Evolutionary conservation across 2,113 vertebrate genomes (phyloP).

Genomic region (Malaclemys terrapin): DNA sequence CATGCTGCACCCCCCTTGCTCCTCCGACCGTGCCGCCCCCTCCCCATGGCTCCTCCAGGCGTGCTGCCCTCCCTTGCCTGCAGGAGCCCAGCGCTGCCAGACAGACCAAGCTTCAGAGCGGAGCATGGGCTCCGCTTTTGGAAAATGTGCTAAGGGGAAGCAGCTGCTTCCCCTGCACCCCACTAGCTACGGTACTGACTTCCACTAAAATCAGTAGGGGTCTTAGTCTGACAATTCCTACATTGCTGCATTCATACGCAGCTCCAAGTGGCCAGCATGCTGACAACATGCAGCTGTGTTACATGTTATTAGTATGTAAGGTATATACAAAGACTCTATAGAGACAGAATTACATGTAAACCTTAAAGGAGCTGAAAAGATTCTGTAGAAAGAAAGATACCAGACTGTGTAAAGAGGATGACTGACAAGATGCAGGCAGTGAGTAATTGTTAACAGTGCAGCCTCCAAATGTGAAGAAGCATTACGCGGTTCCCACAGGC

Average conservation of each 20-base stretch:
- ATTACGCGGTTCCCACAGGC: background rate
- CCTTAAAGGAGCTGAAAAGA: background rate
- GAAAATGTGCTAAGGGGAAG: too few species aligned
- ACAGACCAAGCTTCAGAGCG: too few species aligned
- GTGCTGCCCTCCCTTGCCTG: too few species aligned
- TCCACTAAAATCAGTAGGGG: background rate
- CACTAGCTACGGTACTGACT: too few species aligned
- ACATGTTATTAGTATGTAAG: background rate
- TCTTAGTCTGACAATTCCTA: background rate
- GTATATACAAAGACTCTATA: background rate
- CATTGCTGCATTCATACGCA: background rate
- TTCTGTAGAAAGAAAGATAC: fast-evolving
- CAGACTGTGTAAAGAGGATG: background rate
- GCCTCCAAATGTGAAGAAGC: background rate
- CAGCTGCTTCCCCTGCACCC: too few species aligned
- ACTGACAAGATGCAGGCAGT: background rate
- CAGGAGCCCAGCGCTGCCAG: too few species aligned
- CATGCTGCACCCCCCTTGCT: too few species aligned
- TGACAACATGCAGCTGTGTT: background rate
- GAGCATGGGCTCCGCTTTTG: too few species aligned
- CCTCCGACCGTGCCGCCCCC: too few species aligned
- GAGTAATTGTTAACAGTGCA: background rate
- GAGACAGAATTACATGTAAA: background rate
- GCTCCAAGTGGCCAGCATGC: background rate
- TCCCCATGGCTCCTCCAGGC: too few species aligned